Percentiles rank a stretch among this genome's conserved stretches.
phyloP scores from a whole-genome alignment of 2,797 vertebrate genomes.

The Morelia viridis region DNA sequence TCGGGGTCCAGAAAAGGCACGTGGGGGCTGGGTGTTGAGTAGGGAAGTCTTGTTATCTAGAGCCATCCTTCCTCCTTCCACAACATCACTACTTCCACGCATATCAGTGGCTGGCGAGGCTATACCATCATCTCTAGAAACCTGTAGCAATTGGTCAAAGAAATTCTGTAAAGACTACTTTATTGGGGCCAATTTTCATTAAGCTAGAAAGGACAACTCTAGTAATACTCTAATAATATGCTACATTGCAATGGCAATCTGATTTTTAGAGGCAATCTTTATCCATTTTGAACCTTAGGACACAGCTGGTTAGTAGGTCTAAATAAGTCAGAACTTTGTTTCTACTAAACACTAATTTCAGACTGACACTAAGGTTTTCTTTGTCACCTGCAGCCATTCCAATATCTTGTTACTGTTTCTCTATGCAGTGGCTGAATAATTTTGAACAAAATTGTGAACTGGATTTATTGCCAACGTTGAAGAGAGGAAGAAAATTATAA shows the following conservation, averaged over 20 bases:
- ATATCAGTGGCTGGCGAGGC: conserved; percentile 82
- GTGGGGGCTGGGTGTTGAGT: conserved; percentile 92
- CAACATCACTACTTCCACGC: conserved; percentile 81
- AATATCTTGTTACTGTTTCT: neutral
- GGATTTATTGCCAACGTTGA: neutral
- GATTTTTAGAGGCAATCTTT: neutral
- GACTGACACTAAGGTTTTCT: neutral
- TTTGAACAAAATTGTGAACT: neutral
- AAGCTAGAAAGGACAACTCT: neutral
- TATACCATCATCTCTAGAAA: conserved; percentile 84
- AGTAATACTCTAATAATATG: neutral
- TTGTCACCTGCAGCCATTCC: neutral
- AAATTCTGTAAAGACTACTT: neutral
- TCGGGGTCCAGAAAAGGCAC: conserved; percentile 87
- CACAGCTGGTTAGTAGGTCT: neutral
- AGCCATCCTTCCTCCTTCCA: conserved; percentile 90
- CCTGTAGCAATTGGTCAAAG: conserved; percentile 66
- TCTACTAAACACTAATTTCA: neutral
- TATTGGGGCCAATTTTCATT: neutral
- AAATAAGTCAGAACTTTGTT: neutral
- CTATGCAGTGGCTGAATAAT: neutral
- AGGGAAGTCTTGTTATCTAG: conserved; percentile 97
- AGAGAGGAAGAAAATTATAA: neutral
- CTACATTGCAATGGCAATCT: neutral
- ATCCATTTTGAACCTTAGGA: neutral